These are phyloP conservation scores for Tetramorium bicarinatum DNA, from an alignment of 2,888 invertebrate species.

Conservation along the genomic window DNA sequence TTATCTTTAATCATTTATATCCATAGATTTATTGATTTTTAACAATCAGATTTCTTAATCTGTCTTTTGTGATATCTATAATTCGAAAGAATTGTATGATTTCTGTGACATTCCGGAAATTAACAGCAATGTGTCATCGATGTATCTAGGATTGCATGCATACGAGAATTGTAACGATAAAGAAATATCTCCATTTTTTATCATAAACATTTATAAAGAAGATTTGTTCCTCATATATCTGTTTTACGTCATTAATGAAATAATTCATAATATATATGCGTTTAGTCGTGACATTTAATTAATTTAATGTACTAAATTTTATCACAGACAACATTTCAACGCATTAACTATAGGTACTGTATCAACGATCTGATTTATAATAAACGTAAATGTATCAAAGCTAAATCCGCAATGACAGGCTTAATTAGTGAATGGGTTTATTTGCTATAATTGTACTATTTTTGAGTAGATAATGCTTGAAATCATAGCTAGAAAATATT, in stretches of 20 bases:
- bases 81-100: background rate
- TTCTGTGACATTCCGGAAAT: background rate
- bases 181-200: background rate
- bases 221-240: no score
- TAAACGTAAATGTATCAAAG: constrained; percentile 22
- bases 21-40: constrained; percentile 1
- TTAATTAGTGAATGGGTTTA: constrained; percentile 35
- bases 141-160: background rate
- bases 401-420: background rate
- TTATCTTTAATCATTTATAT: constrained; percentile 21
- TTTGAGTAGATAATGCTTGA: constrained; percentile 13
- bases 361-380: constrained; percentile 29
- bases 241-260: background rate
- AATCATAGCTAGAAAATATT: background rate
- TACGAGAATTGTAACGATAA: background rate
- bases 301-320: constrained; percentile 16
- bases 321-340: background rate
- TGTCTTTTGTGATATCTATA: background rate
- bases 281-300: constrained; percentile 34
- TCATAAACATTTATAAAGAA: background rate
- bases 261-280: background rate
- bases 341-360: background rate
- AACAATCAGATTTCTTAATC: constrained; percentile 8
- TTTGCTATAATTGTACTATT: constrained; percentile 10
- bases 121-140: background rate